phyloP scores from a whole-genome alignment of 37 sponge, comb jelly and placozoan genomes.

The Chondrilla cf. caribensis region DNA sequence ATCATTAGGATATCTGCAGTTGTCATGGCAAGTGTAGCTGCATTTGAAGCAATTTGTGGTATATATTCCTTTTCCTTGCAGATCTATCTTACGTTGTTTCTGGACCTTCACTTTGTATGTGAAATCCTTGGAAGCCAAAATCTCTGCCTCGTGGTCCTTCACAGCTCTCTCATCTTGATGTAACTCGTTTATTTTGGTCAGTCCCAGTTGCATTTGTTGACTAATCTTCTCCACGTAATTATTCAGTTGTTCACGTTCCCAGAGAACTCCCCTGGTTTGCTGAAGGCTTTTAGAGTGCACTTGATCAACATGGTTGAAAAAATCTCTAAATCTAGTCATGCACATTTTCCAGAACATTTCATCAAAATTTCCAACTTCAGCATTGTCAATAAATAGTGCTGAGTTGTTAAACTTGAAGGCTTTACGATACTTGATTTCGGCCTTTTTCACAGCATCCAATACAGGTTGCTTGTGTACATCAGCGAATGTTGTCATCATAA shows the following conservation, averaged over 20 bases:
- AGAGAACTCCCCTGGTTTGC: no score
- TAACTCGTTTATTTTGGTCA: not conserved
- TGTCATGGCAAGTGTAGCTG: conserved; percentile 25
- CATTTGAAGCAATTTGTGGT: conserved; percentile 26
- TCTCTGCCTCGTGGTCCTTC: conserved; percentile 28
- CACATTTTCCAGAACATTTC: conserved; percentile 77
- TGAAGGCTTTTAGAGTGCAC: no score
- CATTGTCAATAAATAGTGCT: conserved; percentile 34
- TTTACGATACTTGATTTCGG: conserved; percentile 33
- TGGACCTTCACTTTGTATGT: not conserved
- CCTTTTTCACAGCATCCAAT: conserved; percentile 52
- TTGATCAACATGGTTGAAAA: conserved; percentile 25
- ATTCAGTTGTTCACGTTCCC: no score
- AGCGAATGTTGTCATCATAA: conserved; percentile 79
- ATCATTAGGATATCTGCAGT: not conserved
- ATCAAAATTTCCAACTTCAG: not conserved
- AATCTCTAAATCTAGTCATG: conserved; percentile 27
- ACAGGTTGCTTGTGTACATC: conserved; percentile 62
- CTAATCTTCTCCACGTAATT: no score
- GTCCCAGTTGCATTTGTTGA: conserved; percentile 30
- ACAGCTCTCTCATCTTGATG: conserved; percentile 22
- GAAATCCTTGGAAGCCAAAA: conserved; percentile 4
- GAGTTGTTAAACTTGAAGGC: conserved; percentile 72
- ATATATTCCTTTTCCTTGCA: not conserved
- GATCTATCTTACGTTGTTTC: not conserved